Evolutionary conservation across 2,888 invertebrate genomes (phyloP), one percentile per base, ranked within the genome.

Genomic region (Buathra laborator): DNA sequence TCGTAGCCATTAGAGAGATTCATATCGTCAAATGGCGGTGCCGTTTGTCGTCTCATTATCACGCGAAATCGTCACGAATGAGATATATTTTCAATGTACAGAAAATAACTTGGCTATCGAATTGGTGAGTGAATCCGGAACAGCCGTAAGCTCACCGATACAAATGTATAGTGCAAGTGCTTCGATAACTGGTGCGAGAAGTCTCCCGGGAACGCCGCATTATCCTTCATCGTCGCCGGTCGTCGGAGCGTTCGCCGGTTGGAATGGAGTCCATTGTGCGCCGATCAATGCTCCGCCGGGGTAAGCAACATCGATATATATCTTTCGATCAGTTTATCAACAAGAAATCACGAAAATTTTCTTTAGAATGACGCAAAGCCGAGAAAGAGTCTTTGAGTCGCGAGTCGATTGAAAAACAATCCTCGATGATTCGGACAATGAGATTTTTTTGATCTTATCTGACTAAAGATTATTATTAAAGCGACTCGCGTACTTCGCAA

Each of bases 361-460:
- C 80, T 84, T 83, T 82, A 66, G 75, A 71, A 89, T 93, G 92
- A 93, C 90, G 92, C 89, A 24, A 88, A 81, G 87, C 88, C 92
- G 93, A 92, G 92, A 90, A 64, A 72, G 93, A 93, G 90, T 90
- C 89, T 86, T 93, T 10, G 92, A 93, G 91, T 93, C 92, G 84
- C 89, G 86, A 89, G 92, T 93, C 62, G 92, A 93, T 88, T 88
- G 66, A 81, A 56, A 87, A 86, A 88, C 37, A 77, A 14, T 91
- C 91, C 92, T 89, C 86, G 89, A 83, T 75, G 91, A 93, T 91
- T 92, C 89, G 90, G 86, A 91, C 88, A 75, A 86, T 93, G 93
- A 93, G 14, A n/a, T 3, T 24, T 64, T 77, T 93, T 93, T 93
- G 93, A 93, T 93, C 93, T 93, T 93, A 93, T 92, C 92, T 93